phyloP scores from a whole-genome alignment of 1,140 invertebrate species.

The Drosophila oshimai region DNA sequence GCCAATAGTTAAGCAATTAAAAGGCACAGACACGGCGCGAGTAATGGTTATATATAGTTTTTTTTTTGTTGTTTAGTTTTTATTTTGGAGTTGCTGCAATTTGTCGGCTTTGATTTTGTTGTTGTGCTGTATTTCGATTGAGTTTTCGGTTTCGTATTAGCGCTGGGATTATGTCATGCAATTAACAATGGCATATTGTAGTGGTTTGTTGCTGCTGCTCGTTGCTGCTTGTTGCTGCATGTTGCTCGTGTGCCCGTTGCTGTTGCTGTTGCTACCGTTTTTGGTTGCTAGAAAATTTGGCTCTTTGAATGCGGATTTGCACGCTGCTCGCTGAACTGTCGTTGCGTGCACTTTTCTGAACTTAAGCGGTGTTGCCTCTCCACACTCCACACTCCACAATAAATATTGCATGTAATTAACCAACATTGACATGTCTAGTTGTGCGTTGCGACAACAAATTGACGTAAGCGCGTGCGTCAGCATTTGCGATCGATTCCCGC shows the following conservation, averaged over 20 bases:
- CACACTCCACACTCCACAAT: too few relatives aligned
- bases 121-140: conserved; percentile 50
- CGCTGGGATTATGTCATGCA: conserved; percentile 75
- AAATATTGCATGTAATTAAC: conserved; percentile 71
- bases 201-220: conserved; percentile 30
- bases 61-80: conserved; percentile 12
- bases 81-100: conserved; percentile 41
- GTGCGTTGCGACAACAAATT: conserved; percentile 68
- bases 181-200: conserved; percentile 76
- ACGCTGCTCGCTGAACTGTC: conserved; percentile 40
- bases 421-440: conserved; percentile 75
- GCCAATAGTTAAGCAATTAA: conserved; percentile 78
- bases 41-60: conserved; percentile 22
- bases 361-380: conserved; percentile 42
- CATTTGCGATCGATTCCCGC: conserved; percentile 3
- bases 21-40: conserved; percentile 50
- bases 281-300: conserved; percentile 55
- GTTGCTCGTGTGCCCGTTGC: conserved; percentile 44
- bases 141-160: conserved; percentile 76
- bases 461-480: conserved; percentile 74
- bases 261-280: conserved; percentile 60
- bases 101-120: conserved; percentile 57
- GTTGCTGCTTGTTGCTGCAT: conserved; percentile 22
- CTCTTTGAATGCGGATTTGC: conserved; percentile 31
- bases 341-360: conserved; percentile 75